Conservation (phyloP, 1,140 invertebrate genomes). For the Aphaenogaster floridana region DNA sequence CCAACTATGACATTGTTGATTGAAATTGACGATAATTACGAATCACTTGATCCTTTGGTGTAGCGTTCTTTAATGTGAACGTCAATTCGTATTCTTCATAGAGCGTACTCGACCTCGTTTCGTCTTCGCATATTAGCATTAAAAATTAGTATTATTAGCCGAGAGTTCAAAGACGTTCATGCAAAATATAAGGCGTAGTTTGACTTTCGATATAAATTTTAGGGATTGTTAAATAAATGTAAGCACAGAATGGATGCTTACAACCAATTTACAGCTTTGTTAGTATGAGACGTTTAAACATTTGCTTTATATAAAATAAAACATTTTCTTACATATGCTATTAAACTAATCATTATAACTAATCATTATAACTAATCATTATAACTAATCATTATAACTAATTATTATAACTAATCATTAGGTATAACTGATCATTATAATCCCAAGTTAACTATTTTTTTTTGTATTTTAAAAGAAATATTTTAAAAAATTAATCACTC, state of each 20-base stretch:
- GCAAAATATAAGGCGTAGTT: constrained; percentile 8
- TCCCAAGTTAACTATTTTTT: neutral
- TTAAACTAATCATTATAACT: neutral
- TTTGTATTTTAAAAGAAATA: neutral
- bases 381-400: neutral
- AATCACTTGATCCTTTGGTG: constrained; percentile 64
- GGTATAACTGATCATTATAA: neutral
- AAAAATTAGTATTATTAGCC: constrained; percentile 29
- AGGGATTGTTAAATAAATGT: neutral
- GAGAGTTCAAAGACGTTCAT: constrained; percentile 5
- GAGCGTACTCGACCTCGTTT: constrained; percentile 67
- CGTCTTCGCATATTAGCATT: constrained; percentile 55
- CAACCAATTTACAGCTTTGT: neutral
- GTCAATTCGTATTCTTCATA: constrained; percentile 60
- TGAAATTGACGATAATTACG: constrained; percentile 72
- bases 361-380: neutral
- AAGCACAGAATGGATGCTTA: neutral
- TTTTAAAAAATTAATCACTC: neutral
- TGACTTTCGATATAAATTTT: neutral
- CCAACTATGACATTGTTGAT: constrained; percentile 67
- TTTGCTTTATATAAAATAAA: neutral
- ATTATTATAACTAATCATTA: neutral
- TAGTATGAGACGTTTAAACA: neutral
- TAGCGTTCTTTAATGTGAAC: constrained; percentile 53
- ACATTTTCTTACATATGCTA: neutral